These are phyloP conservation scores for Terrapene triunguis DNA, from an alignment of 2,113 vertebrate genomes.

Conservation along the genomic window DNA sequence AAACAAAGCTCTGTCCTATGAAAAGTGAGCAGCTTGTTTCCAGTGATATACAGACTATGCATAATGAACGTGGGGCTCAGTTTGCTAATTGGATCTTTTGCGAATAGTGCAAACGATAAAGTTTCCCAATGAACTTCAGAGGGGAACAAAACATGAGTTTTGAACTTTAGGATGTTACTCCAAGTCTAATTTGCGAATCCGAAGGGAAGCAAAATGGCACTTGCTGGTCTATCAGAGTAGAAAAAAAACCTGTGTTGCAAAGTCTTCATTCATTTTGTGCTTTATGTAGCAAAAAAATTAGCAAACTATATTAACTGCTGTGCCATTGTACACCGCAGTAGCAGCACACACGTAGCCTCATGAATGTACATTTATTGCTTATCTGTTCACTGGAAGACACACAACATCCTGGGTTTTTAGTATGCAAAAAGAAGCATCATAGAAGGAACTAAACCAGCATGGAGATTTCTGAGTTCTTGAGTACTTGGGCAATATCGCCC, in stretches of 20 bases:
- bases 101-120: not conserved
- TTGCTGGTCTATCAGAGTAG: not conserved
- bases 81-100: not conserved
- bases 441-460: not conserved
- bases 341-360: not conserved
- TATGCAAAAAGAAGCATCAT: not conserved
- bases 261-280: not conserved
- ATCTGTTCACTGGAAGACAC: not conserved
- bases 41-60: not conserved
- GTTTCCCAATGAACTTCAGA: not conserved
- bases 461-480: not conserved
- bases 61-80: not conserved
- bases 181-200: not conserved
- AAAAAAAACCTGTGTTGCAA: not conserved
- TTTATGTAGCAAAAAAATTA: not conserved
- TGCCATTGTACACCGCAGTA: not conserved
- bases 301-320: not conserved
- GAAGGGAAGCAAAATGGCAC: not conserved
- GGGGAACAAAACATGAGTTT: not conserved
- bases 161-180: not conserved
- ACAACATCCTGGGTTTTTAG: not conserved
- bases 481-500: not conserved
- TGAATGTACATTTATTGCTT: not conserved
- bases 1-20: not conserved
- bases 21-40: not conserved